Percentiles rank a stretch among this genome's conserved stretches.
Conservation (phyloP, 2,888 invertebrate species). For the Ypsolopha scabrella region DNA sequence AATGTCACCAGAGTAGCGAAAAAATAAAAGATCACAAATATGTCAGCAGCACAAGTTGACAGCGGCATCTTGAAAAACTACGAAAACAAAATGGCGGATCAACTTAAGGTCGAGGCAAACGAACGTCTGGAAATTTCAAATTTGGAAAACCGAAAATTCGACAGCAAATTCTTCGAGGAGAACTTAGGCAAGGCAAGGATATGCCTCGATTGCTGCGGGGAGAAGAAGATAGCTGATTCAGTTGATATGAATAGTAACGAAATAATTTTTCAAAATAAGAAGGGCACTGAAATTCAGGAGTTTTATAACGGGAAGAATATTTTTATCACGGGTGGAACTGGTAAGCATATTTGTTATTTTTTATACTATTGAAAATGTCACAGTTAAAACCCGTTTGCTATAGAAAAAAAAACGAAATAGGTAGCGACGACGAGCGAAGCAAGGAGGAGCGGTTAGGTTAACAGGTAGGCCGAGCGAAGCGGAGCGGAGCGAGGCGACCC, state of each 20-base stretch:
- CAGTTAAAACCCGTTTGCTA: too few relatives aligned
- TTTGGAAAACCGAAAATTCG: neutral
- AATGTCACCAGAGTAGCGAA: neutral
- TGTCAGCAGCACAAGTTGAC: neutral
- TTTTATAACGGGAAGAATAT: constrained; percentile 72
- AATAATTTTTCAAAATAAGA: constrained; percentile 5
- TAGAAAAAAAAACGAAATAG: too few relatives aligned
- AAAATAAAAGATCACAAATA: neutral
- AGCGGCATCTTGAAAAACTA: too few relatives aligned
- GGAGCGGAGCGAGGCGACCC: too few relatives aligned
- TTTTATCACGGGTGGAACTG: constrained; percentile 73
- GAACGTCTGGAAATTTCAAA: neutral
- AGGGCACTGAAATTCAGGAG: constrained; percentile 51
- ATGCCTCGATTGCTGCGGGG: neutral
- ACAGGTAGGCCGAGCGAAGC: too few relatives aligned
- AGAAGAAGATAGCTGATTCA: neutral
- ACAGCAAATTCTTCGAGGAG: neutral
- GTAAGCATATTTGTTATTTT: constrained; percentile 25
- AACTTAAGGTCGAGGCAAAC: too few relatives aligned
- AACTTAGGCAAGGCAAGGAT: neutral
- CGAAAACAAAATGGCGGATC: neutral
- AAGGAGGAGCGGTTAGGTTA: too few relatives aligned
- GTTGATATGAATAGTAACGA: neutral
- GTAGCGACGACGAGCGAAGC: too few relatives aligned
- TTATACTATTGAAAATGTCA: too few relatives aligned